These are phyloP conservation scores for Natrix natrix DNA, from an alignment of 2,797 vertebrate species.

Conservation along the genomic window DNA sequence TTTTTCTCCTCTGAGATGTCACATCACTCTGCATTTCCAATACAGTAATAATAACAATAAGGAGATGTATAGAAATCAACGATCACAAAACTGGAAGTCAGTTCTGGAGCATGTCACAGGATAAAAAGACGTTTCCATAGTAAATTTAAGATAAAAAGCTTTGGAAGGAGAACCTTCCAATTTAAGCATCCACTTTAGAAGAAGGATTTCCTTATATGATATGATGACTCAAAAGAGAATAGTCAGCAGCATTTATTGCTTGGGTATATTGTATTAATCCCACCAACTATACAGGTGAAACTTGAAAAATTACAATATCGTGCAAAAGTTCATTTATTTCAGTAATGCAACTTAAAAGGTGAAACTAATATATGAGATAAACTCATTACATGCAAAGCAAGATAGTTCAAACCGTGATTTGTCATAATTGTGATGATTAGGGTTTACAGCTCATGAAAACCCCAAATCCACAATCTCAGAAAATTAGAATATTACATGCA, in stretches of 20 bases:
- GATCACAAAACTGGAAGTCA: background rate
- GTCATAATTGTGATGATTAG: too few species aligned
- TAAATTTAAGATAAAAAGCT: background rate
- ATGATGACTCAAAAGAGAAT: background rate
- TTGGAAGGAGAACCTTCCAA: background rate
- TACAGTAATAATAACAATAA: background rate
- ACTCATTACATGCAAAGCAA: too few species aligned
- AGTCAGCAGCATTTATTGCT: background rate
- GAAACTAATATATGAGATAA: too few species aligned
- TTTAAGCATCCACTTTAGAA: background rate
- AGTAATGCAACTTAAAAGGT: too few species aligned
- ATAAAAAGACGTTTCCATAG: background rate
- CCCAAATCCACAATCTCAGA: too few species aligned
- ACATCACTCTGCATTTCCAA: background rate
- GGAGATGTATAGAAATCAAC: background rate
- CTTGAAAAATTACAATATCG: too few species aligned
- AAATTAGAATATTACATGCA: too few species aligned
- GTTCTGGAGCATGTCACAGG: background rate
- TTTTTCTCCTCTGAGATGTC: background rate
- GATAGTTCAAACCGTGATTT: too few species aligned
- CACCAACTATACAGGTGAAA: background rate
- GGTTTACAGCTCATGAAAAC: too few species aligned
- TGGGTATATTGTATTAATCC: background rate
- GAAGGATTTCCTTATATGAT: background rate
- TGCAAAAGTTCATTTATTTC: too few species aligned